Evolutionary conservation across 2,888 invertebrate species (phyloP).

Genomic region (Parnassius orleans): DNA sequence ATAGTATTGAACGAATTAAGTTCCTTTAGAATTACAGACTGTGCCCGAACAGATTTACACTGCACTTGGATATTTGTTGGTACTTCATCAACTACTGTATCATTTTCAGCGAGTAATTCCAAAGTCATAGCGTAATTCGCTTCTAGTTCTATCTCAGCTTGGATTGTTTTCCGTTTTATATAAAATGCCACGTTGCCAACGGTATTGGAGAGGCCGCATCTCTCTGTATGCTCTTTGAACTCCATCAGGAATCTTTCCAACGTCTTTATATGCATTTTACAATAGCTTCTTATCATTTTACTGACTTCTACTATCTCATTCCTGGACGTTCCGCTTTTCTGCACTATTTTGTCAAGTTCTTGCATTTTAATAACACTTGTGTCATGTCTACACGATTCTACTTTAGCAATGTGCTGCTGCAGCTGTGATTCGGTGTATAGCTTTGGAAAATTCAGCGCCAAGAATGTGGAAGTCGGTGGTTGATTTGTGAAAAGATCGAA

Average conservation of each 20-base stretch:
- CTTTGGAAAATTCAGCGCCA: conserved; percentile 42
- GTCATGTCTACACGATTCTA: conserved; percentile 38
- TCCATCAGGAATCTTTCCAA: conserved; percentile 43
- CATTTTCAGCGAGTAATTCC: conserved; percentile 31
- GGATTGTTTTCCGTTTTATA: conserved; percentile 45
- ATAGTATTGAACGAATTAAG: not conserved
- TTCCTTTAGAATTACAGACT: conserved; percentile 7
- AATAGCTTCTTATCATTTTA: conserved; percentile 50
- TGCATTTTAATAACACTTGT: conserved; percentile 44
- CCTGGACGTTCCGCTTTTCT: conserved; percentile 38
- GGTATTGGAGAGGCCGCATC: conserved; percentile 40
- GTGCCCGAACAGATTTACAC: not conserved
- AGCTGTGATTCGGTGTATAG: conserved; percentile 43
- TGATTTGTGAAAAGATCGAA: conserved; percentile 45
- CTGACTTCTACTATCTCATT: conserved; percentile 50
- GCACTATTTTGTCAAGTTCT: conserved; percentile 41
- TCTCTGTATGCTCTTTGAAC: conserved; percentile 45
- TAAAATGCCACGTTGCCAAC: conserved; percentile 47
- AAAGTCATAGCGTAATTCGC: conserved; percentile 42
- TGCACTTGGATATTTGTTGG: conserved; percentile 30
- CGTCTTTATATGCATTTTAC: conserved; percentile 41
- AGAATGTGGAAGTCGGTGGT: conserved; percentile 48
- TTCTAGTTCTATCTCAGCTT: conserved; percentile 46
- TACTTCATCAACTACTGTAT: not conserved
- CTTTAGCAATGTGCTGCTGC: conserved; percentile 35